phyloP scores from a whole-genome alignment of 2,113 vertebrate species.

The Cacatua alba region DNA sequence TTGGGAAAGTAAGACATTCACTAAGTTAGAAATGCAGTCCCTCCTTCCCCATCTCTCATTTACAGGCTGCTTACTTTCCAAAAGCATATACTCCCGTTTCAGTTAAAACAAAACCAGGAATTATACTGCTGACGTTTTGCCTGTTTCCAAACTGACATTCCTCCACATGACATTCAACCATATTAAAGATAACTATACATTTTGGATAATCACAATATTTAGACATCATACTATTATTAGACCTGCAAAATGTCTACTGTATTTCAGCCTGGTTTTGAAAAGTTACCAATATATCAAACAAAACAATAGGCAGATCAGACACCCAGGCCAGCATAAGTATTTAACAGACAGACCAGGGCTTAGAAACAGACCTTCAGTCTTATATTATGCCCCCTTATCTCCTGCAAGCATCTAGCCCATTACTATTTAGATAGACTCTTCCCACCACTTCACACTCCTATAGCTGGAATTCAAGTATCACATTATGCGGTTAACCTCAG shows the following conservation, averaged over 20 bases:
- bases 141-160: background rate
- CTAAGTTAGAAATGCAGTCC: background rate
- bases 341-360: background rate
- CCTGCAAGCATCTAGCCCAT: background rate
- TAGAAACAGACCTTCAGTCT: background rate
- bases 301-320: background rate
- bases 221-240: background rate
- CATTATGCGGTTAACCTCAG: background rate
- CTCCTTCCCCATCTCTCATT: background rate
- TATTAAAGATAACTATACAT: background rate
- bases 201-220: background rate
- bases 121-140: background rate
- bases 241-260: background rate
- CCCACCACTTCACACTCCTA: background rate
- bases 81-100: background rate
- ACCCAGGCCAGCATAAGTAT: background rate
- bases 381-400: background rate
- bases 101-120: background rate
- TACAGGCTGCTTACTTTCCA: background rate
- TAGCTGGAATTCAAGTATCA: background rate
- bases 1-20: background rate
- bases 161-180: background rate
- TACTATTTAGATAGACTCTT: background rate
- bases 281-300: background rate
- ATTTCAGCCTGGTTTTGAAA: background rate